Evolutionary conservation across 37 sponge, comb jelly and placozoan species (phyloP).

Genomic region (Chondrilla cf. caribensis): DNA sequence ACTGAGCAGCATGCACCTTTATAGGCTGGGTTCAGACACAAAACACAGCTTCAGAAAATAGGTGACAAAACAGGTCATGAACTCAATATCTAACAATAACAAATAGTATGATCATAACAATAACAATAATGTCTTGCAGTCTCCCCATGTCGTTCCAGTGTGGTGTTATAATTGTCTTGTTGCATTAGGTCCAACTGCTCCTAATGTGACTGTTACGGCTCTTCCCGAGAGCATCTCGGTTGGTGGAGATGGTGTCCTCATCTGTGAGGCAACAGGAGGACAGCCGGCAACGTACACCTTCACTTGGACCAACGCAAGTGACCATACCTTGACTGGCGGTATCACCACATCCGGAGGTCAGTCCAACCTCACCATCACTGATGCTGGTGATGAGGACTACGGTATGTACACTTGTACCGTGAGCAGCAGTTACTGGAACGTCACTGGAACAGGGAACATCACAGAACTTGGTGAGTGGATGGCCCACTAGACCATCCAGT

Average conservation of each 20-base stretch:
- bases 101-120: no score
- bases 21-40: no score
- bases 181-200: constrained; percentile 21
- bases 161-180: no score
- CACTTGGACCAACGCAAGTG: neutral
- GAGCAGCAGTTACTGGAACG: neutral
- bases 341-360: neutral
- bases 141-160: no score
- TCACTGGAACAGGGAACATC: no score
- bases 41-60: no score
- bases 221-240: neutral
- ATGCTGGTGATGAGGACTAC: neutral
- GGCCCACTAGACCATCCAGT: no score
- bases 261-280: constrained; percentile 4
- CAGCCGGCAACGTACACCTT: neutral
- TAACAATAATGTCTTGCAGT: no score
- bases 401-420: neutral
- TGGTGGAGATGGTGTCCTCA: neutral
- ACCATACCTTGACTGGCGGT: neutral
- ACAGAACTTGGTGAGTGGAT: no score
- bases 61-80: no score
- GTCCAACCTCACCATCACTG: neutral
- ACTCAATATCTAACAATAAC: no score
- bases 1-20: no score
- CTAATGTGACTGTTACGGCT: neutral